Evolutionary conservation across 2,113 vertebrate species (phyloP).

Genomic region (Varanus komodoensis): DNA sequence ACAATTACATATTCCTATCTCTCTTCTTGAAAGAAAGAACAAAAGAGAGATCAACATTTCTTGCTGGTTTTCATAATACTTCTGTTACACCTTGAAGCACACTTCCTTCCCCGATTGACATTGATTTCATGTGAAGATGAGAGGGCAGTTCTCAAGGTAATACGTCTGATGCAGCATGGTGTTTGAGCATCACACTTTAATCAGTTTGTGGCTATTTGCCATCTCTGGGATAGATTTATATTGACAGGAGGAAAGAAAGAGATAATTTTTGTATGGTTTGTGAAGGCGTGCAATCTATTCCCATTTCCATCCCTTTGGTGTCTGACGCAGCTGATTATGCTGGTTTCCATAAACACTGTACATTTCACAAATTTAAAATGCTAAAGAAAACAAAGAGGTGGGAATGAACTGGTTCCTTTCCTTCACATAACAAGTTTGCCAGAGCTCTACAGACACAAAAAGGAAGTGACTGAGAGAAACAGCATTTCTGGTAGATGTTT

Average conservation of each 20-base stretch:
- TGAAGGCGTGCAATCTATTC: background rate
- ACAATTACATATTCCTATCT: background rate
- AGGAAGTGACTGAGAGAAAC: background rate
- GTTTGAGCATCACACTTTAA: constrained; percentile 16
- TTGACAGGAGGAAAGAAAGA: background rate
- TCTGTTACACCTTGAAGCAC: constrained; percentile 10
- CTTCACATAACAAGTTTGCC: background rate
- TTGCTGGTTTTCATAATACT: background rate
- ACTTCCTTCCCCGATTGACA: constrained; percentile 13
- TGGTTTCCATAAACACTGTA: constrained; percentile 1
- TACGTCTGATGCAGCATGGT: background rate
- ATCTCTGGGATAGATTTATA: constrained; percentile 20
- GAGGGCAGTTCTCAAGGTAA: constrained; percentile 28
- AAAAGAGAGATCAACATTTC: background rate
- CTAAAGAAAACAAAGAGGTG: background rate
- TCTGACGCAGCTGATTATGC: background rate
- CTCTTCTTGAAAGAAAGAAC: background rate
- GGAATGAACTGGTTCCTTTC: background rate
- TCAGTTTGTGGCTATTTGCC: constrained; percentile 11
- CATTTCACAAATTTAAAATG: background rate
- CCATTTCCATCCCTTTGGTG: constrained; percentile 2
- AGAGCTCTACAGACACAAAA: background rate
- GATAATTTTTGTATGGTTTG: background rate
- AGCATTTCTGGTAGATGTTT: background rate
- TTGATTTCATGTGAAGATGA: constrained; percentile 30